Percentiles rank a stretch among this genome's conserved stretches.
Conservation (phyloP, 1,140 invertebrate genomes). For the Hylaeus anthracinus region DNA sequence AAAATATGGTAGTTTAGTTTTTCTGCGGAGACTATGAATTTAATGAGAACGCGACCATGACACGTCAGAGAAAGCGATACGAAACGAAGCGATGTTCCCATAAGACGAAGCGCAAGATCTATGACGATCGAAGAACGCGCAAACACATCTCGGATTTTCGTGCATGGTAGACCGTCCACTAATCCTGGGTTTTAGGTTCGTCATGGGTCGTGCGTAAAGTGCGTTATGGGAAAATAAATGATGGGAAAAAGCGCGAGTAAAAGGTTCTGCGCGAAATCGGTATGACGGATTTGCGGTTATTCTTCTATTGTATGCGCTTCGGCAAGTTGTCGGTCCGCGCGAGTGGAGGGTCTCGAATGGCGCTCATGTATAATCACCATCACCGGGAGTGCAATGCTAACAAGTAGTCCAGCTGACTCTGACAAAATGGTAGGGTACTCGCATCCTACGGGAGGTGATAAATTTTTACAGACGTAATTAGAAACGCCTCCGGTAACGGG, state of each 20-base stretch:
- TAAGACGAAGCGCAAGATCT: constrained; percentile 42
- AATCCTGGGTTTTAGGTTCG: constrained; percentile 17
- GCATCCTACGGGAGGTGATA: constrained; percentile 52
- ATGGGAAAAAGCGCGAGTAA: constrained; percentile 11
- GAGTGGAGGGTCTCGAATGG: constrained; percentile 52
- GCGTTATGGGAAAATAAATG: constrained; percentile 15
- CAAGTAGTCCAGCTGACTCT: constrained; percentile 66
- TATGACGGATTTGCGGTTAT: constrained; percentile 54
- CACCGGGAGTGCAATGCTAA: constrained; percentile 51
- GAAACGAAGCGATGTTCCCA: constrained; percentile 26
- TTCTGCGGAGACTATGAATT: background rate
- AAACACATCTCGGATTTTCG: constrained; percentile 47
- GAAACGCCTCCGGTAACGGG: constrained; percentile 45
- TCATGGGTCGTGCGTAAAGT: constrained; percentile 33
- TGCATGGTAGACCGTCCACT: constrained; percentile 37
- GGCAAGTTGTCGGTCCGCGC: constrained; percentile 52
- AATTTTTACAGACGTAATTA: constrained; percentile 57
- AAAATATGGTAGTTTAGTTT: too few relatives aligned
- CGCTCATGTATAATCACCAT: constrained; percentile 40
- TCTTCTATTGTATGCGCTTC: constrained; percentile 55
- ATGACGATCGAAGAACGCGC: constrained; percentile 55
- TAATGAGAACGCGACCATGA: constrained; percentile 16
- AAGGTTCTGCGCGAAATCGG: constrained; percentile 35
- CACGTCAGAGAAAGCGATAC: constrained; percentile 31
- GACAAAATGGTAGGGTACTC: constrained; percentile 68